These are phyloP conservation scores for Aphaenogaster floridana DNA, from an alignment of 1,140 invertebrate genomes.

Conservation along the genomic window DNA sequence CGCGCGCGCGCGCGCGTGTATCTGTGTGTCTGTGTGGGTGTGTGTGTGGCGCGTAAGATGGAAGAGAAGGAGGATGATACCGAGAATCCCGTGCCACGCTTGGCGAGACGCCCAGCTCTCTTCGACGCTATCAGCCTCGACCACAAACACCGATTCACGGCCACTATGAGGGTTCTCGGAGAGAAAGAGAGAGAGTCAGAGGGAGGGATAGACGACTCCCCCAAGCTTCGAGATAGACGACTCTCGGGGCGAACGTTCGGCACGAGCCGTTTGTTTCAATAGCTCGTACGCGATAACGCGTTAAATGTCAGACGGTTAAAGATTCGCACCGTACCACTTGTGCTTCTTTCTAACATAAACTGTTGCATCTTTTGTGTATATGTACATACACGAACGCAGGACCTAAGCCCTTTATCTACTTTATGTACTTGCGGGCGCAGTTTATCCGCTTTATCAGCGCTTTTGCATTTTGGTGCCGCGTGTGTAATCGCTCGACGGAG, in stretches of 20 bases:
- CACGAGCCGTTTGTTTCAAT: slow-evolving; percentile 13
- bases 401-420: too few relatives aligned
- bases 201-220: neutral
- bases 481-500: neutral
- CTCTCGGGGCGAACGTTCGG: slow-evolving; percentile 19
- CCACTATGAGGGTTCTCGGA: slow-evolving; percentile 79
- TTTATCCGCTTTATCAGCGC: neutral
- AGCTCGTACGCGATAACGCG: slow-evolving; percentile 6
- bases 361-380: neutral
- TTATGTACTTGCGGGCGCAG: neutral
- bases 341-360: neutral
- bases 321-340: neutral
- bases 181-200: neutral
- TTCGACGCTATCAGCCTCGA: slow-evolving; percentile 84
- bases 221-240: neutral
- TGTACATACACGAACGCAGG: neutral
- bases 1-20: neutral
- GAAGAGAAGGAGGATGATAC: slow-evolving; percentile 67
- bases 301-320: slow-evolving; percentile 18
- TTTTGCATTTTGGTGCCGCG: neutral
- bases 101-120: slow-evolving; percentile 82
- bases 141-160: slow-evolving; percentile 84
- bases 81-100: slow-evolving; percentile 74
- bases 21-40: neutral
- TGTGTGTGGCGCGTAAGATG: slow-evolving; percentile 14